Percentiles rank a stretch among this genome's conserved stretches.
phyloP scores from a whole-genome alignment of 1,140 invertebrate species.

The Homalodisca vitripennis region DNA sequence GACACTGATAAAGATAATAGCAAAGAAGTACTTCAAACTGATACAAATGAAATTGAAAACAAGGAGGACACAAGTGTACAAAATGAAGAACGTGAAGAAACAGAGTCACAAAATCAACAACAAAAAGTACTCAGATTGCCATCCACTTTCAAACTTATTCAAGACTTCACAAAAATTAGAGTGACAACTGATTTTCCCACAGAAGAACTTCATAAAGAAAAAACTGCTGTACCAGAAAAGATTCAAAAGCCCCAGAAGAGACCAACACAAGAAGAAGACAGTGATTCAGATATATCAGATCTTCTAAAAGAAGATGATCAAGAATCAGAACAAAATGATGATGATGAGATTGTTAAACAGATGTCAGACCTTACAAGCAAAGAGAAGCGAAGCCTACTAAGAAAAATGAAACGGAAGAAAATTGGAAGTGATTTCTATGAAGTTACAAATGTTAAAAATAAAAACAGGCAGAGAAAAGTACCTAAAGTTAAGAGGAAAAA shows the following conservation, averaged over 20 bases:
- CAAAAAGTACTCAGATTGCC: conserved; percentile 30
- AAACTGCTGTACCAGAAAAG: conserved; percentile 41
- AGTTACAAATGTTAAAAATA: conserved; percentile 90
- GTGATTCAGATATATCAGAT: conserved; percentile 45
- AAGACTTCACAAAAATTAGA: conserved; percentile 80
- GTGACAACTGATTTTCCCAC: conserved; percentile 69
- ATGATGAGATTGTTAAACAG: conserved; percentile 48
- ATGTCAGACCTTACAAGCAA: conserved; percentile 63
- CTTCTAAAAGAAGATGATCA: conserved; percentile 49
- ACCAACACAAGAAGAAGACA: conserved; percentile 44
- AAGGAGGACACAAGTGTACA: background rate
- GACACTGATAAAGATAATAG: conserved; percentile 3
- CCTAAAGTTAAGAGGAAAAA: conserved; percentile 27
- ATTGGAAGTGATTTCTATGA: conserved; percentile 93
- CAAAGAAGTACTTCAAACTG: conserved; percentile 10
- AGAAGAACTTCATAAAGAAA: conserved; percentile 57
- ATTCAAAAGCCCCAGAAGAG: conserved; percentile 40
- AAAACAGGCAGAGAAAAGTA: conserved; percentile 48
- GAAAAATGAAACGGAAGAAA: conserved; percentile 76
- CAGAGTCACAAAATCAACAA: conserved; percentile 25
- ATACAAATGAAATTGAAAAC: background rate
- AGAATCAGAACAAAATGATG: conserved; percentile 38
- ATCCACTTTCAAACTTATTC: conserved; percentile 55
- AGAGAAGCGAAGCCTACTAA: conserved; percentile 70
- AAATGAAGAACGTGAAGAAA: background rate